Evolutionary conservation across 1,140 invertebrate genomes (phyloP).

Genomic region (Probaryconus sp.): DNA sequence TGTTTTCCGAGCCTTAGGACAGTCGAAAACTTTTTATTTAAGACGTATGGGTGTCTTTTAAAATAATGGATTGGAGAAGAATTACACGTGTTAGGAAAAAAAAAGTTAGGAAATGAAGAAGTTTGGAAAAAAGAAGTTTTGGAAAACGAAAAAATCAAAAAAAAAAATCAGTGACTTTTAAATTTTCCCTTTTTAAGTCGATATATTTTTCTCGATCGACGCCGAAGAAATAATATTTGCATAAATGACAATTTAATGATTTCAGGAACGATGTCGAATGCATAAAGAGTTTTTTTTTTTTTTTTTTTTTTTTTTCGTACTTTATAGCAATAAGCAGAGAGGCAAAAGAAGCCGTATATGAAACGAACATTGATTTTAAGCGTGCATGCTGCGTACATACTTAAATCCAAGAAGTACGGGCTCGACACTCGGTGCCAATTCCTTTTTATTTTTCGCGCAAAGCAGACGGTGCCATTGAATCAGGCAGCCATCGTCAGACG

Average conservation of each 20-base stretch:
- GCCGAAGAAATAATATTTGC: not conserved
- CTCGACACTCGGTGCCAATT: conserved; percentile 43
- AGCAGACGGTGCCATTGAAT: conserved; percentile 27
- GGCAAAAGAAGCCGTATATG: conserved; percentile 68
- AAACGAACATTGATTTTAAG: conserved; percentile 71
- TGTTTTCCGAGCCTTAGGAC: conserved; percentile 61
- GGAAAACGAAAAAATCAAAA: too few relatives aligned
- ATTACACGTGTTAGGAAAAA: too few relatives aligned
- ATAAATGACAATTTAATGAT: conserved; percentile 29
- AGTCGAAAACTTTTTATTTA: conserved; percentile 49
- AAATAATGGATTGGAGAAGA: too few relatives aligned
- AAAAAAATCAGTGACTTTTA: too few relatives aligned
- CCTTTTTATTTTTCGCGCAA: conserved; percentile 34
- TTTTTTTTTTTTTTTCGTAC: conserved; percentile 41
- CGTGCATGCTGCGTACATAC: conserved; percentile 44
- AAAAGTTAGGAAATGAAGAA: too few relatives aligned
- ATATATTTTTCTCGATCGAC: not conserved
- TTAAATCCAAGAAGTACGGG: conserved; percentile 47
- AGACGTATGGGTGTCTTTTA: too few relatives aligned
- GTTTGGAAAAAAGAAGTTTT: too few relatives aligned
- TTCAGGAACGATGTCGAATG: conserved; percentile 9
- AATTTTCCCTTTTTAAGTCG: too few relatives aligned
- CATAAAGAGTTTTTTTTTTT: too few relatives aligned
- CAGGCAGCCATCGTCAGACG: conserved; percentile 18
- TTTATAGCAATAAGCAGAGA: conserved; percentile 32